Conservation (phyloP, 2,797 vertebrate species). For the Lutjanus campechanus region DNA sequence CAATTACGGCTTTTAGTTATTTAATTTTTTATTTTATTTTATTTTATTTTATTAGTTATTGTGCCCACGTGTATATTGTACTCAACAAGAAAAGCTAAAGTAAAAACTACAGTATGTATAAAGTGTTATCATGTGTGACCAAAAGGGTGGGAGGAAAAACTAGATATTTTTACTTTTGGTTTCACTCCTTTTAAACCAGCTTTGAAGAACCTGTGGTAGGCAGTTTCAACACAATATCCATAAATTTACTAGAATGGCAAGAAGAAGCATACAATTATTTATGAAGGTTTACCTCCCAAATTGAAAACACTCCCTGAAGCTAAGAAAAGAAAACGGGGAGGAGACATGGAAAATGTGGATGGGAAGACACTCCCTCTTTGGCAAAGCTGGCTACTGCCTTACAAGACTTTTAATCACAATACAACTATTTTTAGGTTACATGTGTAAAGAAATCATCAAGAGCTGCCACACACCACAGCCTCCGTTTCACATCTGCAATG, state of each 20-base stretch:
- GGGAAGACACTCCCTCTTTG: constrained; percentile 20
- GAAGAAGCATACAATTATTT: constrained; percentile 81
- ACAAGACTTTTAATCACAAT: neutral
- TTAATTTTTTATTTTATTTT: too few species aligned
- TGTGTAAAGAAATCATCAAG: neutral
- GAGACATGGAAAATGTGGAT: neutral
- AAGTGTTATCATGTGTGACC: neutral
- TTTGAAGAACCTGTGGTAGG: constrained; percentile 66
- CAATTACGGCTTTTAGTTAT: too few species aligned
- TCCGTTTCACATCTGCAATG: neutral
- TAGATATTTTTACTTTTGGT: constrained; percentile 30
- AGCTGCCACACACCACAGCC: neutral
- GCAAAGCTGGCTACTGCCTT: neutral
- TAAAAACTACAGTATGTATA: neutral
- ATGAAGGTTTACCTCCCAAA: constrained; percentile 77
- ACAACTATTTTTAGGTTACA: neutral
- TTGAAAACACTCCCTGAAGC: constrained; percentile 66
- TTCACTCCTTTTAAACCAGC: constrained; percentile 58
- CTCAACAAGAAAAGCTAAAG: rapidly evolving
- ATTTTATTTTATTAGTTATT: neutral
- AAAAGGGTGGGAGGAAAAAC: neutral
- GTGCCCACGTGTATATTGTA: too few species aligned
- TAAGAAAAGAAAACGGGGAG: constrained; percentile 51
- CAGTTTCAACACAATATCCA: constrained; percentile 66
- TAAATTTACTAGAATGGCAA: constrained; percentile 71